A percentile compares a stretch with the other conserved stretches of the same genome.
Evolutionary conservation across 92 coral and sea anemone species (phyloP).

Genomic region (Bergia puertoricense): DNA sequence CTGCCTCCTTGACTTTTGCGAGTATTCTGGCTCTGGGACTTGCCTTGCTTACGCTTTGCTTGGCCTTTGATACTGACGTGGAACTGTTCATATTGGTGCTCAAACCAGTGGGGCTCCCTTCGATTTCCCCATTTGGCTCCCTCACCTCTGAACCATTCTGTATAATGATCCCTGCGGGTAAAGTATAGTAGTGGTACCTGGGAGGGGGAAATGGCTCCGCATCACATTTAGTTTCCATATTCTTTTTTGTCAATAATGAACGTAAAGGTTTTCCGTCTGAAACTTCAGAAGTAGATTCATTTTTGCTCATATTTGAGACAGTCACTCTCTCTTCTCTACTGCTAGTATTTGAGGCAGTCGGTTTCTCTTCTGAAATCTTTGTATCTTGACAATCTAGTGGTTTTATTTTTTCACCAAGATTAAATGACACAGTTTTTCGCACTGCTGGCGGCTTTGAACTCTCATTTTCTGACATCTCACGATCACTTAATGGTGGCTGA

Average conservation of each 20-base stretch:
- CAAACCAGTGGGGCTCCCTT: constrained; percentile 33
- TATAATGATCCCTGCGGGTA: constrained; percentile 68
- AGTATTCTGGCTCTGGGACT: constrained; percentile 59
- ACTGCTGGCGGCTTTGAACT: neutral
- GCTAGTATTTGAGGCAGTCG: neutral
- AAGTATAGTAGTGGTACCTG: constrained; percentile 31
- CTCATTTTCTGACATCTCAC: constrained; percentile 7
- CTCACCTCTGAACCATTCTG: constrained; percentile 81
- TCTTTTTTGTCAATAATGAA: constrained; percentile 4
- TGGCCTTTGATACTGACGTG: constrained; percentile 3
- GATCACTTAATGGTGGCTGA: neutral
- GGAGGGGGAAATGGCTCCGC: constrained; percentile 20
- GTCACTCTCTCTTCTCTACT: neutral
- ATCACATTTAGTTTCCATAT: neutral
- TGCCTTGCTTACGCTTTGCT: constrained; percentile 1
- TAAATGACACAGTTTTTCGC: constrained; percentile 42
- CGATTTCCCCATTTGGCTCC: constrained; percentile 30
- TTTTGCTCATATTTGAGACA: neutral
- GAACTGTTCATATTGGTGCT: constrained; percentile 1
- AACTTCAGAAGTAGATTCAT: neutral
- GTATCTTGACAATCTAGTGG: neutral
- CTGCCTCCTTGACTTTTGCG: constrained; percentile 71
- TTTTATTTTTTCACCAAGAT: constrained; percentile 4
- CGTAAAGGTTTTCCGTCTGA: neutral
- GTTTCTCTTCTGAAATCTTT: neutral